Evolutionary conservation across 1,140 invertebrate species (phyloP), one percentile per base, ranked within the genome.

Genomic region (Sminthurides bifidus): DNA sequence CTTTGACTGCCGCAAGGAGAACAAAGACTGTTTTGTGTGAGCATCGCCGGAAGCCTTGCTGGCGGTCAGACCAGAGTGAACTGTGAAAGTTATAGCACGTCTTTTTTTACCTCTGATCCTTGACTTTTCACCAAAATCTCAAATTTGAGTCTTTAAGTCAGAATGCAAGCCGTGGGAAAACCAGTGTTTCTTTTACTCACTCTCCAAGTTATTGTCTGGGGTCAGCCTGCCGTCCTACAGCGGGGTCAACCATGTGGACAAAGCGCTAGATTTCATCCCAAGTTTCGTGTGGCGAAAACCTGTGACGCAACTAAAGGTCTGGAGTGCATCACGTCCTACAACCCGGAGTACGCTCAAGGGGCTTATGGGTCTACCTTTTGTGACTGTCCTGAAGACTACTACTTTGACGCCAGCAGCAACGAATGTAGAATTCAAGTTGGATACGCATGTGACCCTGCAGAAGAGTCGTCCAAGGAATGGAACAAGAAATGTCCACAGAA

Each of bases 351-450:
- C 35, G 21, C 4, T 10, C 27, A 29, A 49, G 29, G 35, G 3
- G 46, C 29, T n/a, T 15, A n/a, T 4, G 19, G 4, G 14, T 30
- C 46, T 26, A 17, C 4, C 2, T n/a, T 49, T 3, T 49, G 46
- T 33, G 29, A 49, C 46, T 49, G 46, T 26, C 10, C 10, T 3
- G 46, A 49, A 49, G 29, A 49, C 24, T 49, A 33, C 24, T 49
- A 49, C 29, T 49, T 29, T 6, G 46, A 49, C 23, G 3, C 10
- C 35, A 21, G 12, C 8, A 49, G 26, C 21, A 4, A 17, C 3
- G 46, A 49, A 49, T 49, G 46, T 35, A 27, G 46, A n/a, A 49
- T 49, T 35, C 29, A 31, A 33, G 21, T 49, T 19, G 46, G 46
- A 49, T 33, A 33, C 10, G 17, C 24, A 17, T 49, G 46, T 33